phyloP scores from a whole-genome alignment of 2,113 vertebrate species.

The Macaca fascicularis region T2T-MFA8v1.1 NC_088380.1:159777001-159777500 shows the following conservation, averaged over 20 bases:
- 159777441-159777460: neutral
- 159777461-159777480: neutral
- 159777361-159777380: neutral
- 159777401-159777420: neutral
- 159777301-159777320: neutral
- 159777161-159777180: neutral
- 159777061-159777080: constrained; percentile 50
- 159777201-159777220: neutral
- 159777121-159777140: neutral
- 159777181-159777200: neutral
- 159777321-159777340: neutral
- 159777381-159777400: neutral
- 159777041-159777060: neutral
- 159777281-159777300: neutral
- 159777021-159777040: neutral
- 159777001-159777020: constrained; percentile 68
- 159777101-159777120: neutral
- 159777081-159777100: neutral
- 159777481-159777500: neutral
- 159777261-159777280: neutral
- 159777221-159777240: neutral
- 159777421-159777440: neutral
- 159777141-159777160: neutral
- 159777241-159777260: neutral
- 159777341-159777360: neutral